These are phyloP conservation scores for Chromis chromis DNA, from an alignment of 2,797 vertebrate species.

Conservation along the genomic window DNA sequence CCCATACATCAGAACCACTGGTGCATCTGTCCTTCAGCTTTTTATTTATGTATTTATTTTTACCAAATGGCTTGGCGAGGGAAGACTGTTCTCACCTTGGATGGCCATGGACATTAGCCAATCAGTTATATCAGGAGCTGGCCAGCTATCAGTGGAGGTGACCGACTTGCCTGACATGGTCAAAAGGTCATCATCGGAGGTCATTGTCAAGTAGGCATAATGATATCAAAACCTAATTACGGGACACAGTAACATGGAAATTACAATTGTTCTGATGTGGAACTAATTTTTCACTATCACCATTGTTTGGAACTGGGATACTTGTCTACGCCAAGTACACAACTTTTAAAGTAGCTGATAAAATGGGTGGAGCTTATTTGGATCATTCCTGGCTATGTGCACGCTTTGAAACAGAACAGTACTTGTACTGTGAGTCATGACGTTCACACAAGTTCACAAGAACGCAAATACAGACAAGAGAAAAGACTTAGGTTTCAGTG, in stretches of 20 bases:
- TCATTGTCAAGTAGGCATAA: background rate
- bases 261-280: background rate
- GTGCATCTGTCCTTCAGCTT: background rate
- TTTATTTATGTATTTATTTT: background rate
- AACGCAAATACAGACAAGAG: constrained; percentile 8
- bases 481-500: constrained; percentile 10
- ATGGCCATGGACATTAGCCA: background rate
- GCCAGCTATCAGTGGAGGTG: background rate
- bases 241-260: constrained; percentile 7
- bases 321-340: background rate
- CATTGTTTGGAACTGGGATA: background rate
- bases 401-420: constrained; percentile 15
- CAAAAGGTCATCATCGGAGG: background rate
- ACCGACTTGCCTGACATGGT: background rate
- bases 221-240: background rate
- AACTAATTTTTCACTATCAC: background rate
- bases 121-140: background rate
- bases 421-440: background rate
- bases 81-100: constrained; percentile 1
- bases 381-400: background rate
- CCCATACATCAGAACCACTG: background rate
- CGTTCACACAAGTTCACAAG: constrained; percentile 1
- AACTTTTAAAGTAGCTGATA: background rate
- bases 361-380: background rate
- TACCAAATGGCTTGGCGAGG: background rate